Evolutionary conservation across 2,113 vertebrate genomes (phyloP), one percentile per base, ranked within the genome.

Genomic region (Spea bombifrons): DNA sequence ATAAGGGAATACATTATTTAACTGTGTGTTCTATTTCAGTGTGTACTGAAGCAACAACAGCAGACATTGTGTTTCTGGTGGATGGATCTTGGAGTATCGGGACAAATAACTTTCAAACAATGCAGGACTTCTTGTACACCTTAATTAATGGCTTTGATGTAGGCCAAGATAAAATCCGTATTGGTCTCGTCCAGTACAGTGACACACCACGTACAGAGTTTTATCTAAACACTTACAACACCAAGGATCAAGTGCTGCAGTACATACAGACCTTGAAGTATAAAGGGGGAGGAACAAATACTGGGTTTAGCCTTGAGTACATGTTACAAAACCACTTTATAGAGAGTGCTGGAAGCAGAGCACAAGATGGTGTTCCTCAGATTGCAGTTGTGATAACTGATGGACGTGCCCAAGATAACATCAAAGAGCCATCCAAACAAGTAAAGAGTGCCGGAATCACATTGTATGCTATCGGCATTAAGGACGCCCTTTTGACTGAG

Each of bases 21-120:
- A 30, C 30, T 30, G 30, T 30, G 30, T 73, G 45, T 50, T 73
- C 10, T 85, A 79, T 75, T 81, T 53, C 66, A 89, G 86, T 81
- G 17, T 88, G 86, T 76, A 87, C 72, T 46, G 81, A 89, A 78
- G 83, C 75, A 47, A 83, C 75, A 4, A 6, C 85, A 47, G 88
- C 83, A 74, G 88, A 86, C 5, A 15, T 88, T 0, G 10, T 91
- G 46, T 88, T 92, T 81, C 82, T 91, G 16, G 82, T 91, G 57
- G 86, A 86, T 55, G 47, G 71, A 66, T 87, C 81, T 7, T 85
- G 83, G 80, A 87, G 61, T 75, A 53, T 72, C 46, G 59, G 80
- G 16, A 8, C 13, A 9, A 73, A 84, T 4, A 81, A 86, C 7
- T 85, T 83, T 43, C 75, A 49, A 48, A 71, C 49, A 0, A 15